Base-by-base conservation (phyloP, 2,797 vertebrate species). In the Chaunax sp. region DNA sequence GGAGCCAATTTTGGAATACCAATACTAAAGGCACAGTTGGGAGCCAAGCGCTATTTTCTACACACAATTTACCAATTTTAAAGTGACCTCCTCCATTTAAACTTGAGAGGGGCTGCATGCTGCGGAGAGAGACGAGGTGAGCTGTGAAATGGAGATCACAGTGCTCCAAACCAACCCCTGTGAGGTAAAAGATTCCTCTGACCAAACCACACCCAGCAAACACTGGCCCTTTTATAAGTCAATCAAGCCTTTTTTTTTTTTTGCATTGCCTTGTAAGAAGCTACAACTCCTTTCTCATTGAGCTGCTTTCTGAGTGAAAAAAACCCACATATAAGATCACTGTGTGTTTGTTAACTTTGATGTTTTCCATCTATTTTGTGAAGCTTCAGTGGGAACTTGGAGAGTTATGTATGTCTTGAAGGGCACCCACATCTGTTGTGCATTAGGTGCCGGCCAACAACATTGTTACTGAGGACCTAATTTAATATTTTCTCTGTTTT, bases 401-500 rank as follows among this genome's bases (percentile, higher is more conserved):
- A 85, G 84, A 92, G 88, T 85, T 88, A 80, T 88, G 85, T 81
- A 85, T 80, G 85, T 89, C 86, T 91, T 88, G 85, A 92, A 96
- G 94, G 92, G 94, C 56, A 90, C 88, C 69, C 92, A 97, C 97
- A 98, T 98, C 95, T 98, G 97, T 95, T 97, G 92, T 93, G 93
- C 95, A 96, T 98, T 98, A 96, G 90, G 92, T 94, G 92, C 91
- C 93, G 95, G 95, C 95, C 95, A 94, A 96, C 96, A 96, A 96
- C 96, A 96, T 96, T 93, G 92, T 96, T 96, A 95, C 95, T 95
- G 94, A 96, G 96, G 95, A 95, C 96, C 96, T 97, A 98, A 98
- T 97, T 97, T 95, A 97, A 96, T 98, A 96, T 96, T 96, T 96
- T 96, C 94, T 94, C 93, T 95, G 95, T 96, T 96, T 97, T 97